These are phyloP conservation scores for Hyles vespertilio DNA, from an alignment of 1,140 invertebrate genomes.

Conservation along the genomic window DNA sequence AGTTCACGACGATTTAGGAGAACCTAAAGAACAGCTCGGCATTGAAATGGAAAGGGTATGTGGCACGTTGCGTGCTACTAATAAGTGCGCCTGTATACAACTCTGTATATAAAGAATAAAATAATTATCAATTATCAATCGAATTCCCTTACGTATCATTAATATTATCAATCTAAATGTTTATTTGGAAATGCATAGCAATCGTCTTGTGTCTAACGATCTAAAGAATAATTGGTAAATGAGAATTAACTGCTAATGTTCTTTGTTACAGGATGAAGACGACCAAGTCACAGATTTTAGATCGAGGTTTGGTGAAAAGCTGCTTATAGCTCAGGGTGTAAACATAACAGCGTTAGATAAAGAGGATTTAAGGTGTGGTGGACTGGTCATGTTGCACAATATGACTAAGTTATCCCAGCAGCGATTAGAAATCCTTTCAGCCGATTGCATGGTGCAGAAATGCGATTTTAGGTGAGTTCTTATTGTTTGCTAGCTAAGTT, in stretches of 20 bases:
- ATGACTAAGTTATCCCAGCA: slow-evolving; percentile 75
- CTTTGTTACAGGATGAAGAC: slow-evolving; percentile 76
- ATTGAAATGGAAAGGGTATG: slow-evolving; percentile 80
- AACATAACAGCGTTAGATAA: slow-evolving; percentile 83
- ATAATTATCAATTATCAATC: too few species aligned
- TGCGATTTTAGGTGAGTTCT: slow-evolving; percentile 78
- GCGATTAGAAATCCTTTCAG: slow-evolving; percentile 74
- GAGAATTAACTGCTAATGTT: too few species aligned
- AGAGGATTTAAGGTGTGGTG: slow-evolving; percentile 83
- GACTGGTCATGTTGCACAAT: slow-evolving; percentile 79
- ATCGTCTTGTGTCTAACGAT: too few species aligned
- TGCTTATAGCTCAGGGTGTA: slow-evolving; percentile 78
- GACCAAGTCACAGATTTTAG: slow-evolving; percentile 81
- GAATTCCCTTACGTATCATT: too few species aligned
- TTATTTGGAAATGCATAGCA: too few species aligned
- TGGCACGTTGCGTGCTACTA: not conserved
- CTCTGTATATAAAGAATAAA: too few species aligned
- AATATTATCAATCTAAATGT: too few species aligned
- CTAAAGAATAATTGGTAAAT: too few species aligned
- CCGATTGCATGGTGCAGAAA: slow-evolving; percentile 83
- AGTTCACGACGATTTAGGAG: slow-evolving; percentile 82
- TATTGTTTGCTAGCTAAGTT: not conserved
- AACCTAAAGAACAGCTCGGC: slow-evolving; percentile 82
- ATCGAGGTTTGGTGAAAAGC: slow-evolving; percentile 79
- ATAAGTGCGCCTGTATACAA: too few species aligned